These are phyloP conservation scores for Agapornis canus DNA, from an alignment of 2,797 vertebrate genomes.

Conservation along the genomic window DNA sequence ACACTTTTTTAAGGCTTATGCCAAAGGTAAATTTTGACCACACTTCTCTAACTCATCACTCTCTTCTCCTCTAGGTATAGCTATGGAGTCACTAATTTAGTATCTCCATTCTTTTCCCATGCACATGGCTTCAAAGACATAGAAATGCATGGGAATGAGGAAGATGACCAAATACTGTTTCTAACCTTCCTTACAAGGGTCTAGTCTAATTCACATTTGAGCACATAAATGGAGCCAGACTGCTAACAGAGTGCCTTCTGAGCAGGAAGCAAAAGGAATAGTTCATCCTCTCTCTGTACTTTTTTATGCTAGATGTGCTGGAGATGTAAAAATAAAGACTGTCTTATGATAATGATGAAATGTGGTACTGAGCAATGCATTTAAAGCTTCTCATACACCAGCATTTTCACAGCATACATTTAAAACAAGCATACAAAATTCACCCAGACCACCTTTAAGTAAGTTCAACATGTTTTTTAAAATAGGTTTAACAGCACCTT, in stretches of 20 bases:
- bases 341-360: conserved; percentile 46
- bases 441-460: background rate
- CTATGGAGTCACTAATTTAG: background rate
- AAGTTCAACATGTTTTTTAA: background rate
- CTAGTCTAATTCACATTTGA: background rate
- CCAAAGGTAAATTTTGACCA: background rate
- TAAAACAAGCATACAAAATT: conserved; percentile 27
- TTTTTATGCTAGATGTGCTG: background rate
- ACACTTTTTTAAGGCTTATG: background rate
- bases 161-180: background rate
- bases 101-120: background rate
- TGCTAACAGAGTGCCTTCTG: background rate
- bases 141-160: background rate
- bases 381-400: conserved; percentile 51
- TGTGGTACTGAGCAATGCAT: conserved; percentile 25
- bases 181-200: background rate
- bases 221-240: background rate
- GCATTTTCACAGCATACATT: conserved; percentile 34
- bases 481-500: background rate
- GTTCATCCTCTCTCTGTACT: background rate
- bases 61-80: background rate
- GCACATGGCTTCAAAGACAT: background rate
- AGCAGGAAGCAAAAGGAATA: background rate
- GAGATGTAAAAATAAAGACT: conserved; percentile 20
- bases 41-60: background rate